These are phyloP conservation scores for Lasioglossum morio DNA, from an alignment of 2,888 invertebrate genomes.

Conservation along the genomic window DNA sequence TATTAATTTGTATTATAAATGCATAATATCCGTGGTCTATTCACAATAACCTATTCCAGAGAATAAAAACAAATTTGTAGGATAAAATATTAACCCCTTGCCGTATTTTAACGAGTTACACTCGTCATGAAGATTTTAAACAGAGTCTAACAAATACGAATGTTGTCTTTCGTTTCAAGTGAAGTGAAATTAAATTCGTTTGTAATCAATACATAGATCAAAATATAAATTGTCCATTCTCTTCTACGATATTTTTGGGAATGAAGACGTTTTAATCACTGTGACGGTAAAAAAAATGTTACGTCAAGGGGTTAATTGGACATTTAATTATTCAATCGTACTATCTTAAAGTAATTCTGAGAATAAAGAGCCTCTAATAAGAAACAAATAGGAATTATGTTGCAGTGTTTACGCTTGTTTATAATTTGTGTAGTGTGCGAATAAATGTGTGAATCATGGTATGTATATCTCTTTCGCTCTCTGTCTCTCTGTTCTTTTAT, in stretches of 20 bases:
- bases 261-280: too few species aligned
- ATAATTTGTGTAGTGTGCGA: not conserved
- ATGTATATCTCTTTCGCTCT: not conserved
- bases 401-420: not conserved
- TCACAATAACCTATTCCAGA: not conserved
- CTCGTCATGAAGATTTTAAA: too few species aligned
- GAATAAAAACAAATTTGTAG: not conserved
- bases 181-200: too few species aligned
- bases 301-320: too few species aligned
- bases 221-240: too few species aligned
- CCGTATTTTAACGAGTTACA: too few species aligned
- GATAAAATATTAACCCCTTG: not conserved
- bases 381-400: not conserved
- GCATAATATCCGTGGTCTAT: not conserved
- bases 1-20: not conserved
- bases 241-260: too few species aligned
- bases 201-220: too few species aligned
- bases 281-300: too few species aligned
- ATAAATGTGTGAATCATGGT: not conserved
- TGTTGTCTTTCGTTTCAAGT: too few species aligned
- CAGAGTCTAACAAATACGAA: too few species aligned
- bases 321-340: not conserved
- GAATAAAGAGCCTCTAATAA: not conserved
- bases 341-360: not conserved
- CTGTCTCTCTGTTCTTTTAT: not conserved